Percentiles rank a stretch among this genome's conserved stretches.
These are phyloP conservation scores for Pseudachorutes palmiensis DNA, from an alignment of 1,140 invertebrate genomes.

Conservation along the genomic window DNA sequence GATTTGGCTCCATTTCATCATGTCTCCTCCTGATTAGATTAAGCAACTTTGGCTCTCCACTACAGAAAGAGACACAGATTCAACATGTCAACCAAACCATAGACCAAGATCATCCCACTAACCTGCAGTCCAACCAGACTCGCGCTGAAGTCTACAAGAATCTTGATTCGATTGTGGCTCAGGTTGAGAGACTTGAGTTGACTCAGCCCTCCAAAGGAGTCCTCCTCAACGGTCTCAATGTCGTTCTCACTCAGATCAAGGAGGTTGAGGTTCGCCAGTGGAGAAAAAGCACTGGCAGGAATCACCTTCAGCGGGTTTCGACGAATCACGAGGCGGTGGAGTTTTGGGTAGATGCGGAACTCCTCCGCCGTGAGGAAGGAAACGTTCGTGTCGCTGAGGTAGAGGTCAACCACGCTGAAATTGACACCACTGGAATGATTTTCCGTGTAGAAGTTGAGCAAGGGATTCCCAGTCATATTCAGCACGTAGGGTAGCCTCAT, in stretches of 20 bases:
- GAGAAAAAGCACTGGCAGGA: slow-evolving; percentile 73
- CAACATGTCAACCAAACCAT: no score
- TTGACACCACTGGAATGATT: slow-evolving; percentile 34
- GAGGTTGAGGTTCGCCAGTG: slow-evolving; percentile 62
- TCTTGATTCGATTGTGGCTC: slow-evolving; percentile 69
- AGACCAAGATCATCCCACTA: background rate
- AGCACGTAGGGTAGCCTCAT: slow-evolving; percentile 62
- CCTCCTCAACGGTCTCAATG: slow-evolving; percentile 72
- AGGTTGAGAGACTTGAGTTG: slow-evolving; percentile 66
- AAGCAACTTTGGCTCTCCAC: background rate
- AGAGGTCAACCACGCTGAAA: slow-evolving; percentile 61
- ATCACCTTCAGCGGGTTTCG: slow-evolving; percentile 68
- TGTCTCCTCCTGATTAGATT: background rate
- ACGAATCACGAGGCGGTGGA: slow-evolving; percentile 63
- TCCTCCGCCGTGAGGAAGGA: slow-evolving; percentile 77
- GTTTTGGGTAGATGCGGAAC: slow-evolving; percentile 72
- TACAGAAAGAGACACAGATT: no score
- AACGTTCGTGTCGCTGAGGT: slow-evolving; percentile 71
- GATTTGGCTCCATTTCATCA: background rate
- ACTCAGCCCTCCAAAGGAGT: slow-evolving; percentile 68
- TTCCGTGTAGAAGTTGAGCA: slow-evolving; percentile 58
- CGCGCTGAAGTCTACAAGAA: slow-evolving; percentile 70
- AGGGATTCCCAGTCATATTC: slow-evolving; percentile 71
- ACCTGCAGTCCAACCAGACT: slow-evolving; percentile 60
- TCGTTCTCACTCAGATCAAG: slow-evolving; percentile 76